Evolutionary conservation across 2,888 invertebrate genomes (phyloP), one percentile per base, ranked within the genome.

Genomic region (Volucella inflata): DNA sequence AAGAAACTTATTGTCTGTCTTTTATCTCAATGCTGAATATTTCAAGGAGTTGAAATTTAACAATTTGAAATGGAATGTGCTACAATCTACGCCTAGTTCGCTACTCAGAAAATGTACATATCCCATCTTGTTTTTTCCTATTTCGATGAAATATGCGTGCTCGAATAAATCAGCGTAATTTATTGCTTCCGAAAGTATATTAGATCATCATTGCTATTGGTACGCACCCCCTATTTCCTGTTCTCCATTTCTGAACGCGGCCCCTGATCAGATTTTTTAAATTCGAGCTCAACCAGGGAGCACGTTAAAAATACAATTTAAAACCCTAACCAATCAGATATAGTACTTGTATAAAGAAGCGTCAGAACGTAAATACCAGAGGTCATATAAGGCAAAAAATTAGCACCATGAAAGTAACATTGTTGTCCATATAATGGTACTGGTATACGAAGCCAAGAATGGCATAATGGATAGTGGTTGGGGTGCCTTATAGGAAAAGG

Each of bases 301-400:
- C 68, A 64, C 65, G 75, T 76, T 84, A 80, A 75, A 67, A 71
- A 80, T 55, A 76, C 80, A 67, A 80, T 84, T 84, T 75, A 60
- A 21, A 80, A 67, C 80, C 75, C 44, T 67, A 75, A 55, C 62
- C 42, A 65, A 50, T 60, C 53, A 36, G 77, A 62, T 48, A n/a
- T n/a, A n/a, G n/a, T n/a, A 36, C 14, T 68, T 53, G 53, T 53
- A 51, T 57, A 65, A 60, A 76, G 71, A 80, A 59, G 84, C 84
- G 65, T 80, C 65, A 80, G 74, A 84, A 76, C 84, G 75, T 84
- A 84, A 84, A 84, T 84, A 80, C 84, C 84, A 84, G 42, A 71
- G 84, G 80, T 84, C 80, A 75, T 84, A 84, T 84, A 80, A 84
- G 84, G 84, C 75, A 84, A 84, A 84, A 84, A 84, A 84, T 84